Conservation (phyloP, 2,797 vertebrate species). For the Myripristis murdjan region DNA sequence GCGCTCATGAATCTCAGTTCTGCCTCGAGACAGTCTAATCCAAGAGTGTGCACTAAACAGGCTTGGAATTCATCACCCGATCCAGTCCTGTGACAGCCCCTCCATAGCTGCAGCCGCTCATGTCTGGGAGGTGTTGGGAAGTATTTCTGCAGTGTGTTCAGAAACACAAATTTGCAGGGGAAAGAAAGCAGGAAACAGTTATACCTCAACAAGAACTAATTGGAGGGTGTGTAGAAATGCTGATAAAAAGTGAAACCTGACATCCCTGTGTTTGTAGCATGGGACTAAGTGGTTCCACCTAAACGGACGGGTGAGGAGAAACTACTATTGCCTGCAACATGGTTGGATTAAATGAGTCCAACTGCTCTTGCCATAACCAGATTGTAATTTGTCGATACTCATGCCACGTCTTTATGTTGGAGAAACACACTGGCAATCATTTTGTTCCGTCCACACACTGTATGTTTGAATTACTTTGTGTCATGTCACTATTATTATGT, state of each 20-base stretch:
- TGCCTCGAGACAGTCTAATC: slow-evolving; percentile 9
- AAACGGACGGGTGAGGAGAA: not conserved
- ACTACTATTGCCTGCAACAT: not conserved
- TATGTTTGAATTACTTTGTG: slow-evolving; percentile 23
- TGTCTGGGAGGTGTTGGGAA: not conserved
- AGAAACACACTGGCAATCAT: slow-evolving; percentile 3
- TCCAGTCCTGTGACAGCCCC: slow-evolving; percentile 8
- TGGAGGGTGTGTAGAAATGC: too few relatives aligned
- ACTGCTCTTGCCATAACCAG: slow-evolving; percentile 27
- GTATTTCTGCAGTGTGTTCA: not conserved
- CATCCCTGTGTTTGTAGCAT: not conserved
- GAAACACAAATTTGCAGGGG: not conserved
- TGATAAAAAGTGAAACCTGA: slow-evolving; percentile 4
- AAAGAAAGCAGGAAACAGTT: not conserved
- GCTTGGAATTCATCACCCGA: not conserved
- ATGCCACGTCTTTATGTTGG: slow-evolving; percentile 22
- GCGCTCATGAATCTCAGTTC: slow-evolving; percentile 15
- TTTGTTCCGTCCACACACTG: slow-evolving; percentile 28
- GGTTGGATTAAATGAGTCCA: slow-evolving; percentile 15
- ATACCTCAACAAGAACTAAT: too few relatives aligned
- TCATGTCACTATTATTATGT: slow-evolving; percentile 16
- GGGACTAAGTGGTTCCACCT: too few relatives aligned
- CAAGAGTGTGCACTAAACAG: not conserved
- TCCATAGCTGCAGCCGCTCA: not conserved
- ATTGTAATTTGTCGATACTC: slow-evolving; percentile 16